Evolutionary conservation across 2,888 invertebrate species (phyloP), one percentile per base, ranked within the genome.

Genomic region (Mythimna loreyi): DNA sequence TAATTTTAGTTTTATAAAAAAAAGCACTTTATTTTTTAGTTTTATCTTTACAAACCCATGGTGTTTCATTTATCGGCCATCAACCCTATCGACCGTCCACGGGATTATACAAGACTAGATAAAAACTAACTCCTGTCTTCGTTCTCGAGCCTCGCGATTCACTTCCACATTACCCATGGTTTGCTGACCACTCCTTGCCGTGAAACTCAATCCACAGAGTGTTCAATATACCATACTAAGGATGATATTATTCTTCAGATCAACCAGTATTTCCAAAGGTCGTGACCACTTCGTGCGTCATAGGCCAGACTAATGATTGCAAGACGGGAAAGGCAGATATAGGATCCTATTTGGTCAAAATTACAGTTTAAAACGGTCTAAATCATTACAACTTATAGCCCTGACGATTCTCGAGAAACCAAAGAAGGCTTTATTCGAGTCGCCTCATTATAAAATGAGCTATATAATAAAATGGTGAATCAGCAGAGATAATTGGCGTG

Each of bases 401-500:
- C 43, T 21, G 9, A n/a, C 23, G 11, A 21, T 16, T 47, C 25
- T 73, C 74, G 3, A 63, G 56, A 52, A 21, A 58, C 50, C 56
- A 47, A 72, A 72, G 55, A 58, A 77, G 70, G 60, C 25, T 50
- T 49, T n/a, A 25, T 66, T 47, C 68, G 60, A 75, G 23, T 81
- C 81, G 74, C 62, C 78, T 83, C 65, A 82, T 83, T 84, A 82
- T 61, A 61, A 55, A 55, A 33, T 21, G 7, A 53, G 55, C 64
- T 67, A 74, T 75, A 84, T 77, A 77, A 78, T 78, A 78, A 84
- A 80, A 64, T 73, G 65, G 80, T 84, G 82, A 82, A 80, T 83
- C 82, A 84, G 80, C 63, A 50, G 60, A 70, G 60, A 75, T 83
- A 83, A 83, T 83, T 83, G 83, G 83, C 82, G 74, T 83, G 66